Base-by-base conservation (phyloP, 2,888 invertebrate species). In the Drosophila anceps region DNA sequence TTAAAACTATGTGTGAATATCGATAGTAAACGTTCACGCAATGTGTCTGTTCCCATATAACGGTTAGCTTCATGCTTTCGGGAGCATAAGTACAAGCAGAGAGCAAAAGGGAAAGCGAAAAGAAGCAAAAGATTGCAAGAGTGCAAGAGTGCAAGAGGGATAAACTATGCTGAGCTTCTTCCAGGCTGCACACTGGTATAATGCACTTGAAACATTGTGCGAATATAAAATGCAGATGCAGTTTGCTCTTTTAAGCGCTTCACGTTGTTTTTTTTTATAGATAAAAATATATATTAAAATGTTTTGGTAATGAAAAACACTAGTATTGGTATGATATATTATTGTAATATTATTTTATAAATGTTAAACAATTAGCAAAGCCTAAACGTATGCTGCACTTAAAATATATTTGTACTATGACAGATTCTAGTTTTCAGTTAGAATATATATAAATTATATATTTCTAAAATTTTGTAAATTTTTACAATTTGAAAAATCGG, bases 151-250 rank as follows among this genome's bases (percentile, higher is more conserved):
- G 39, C 15, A 10, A 44, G 44, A 29, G 51, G 20, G 12, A 46
- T 8, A n/a, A n/a, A n/a, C 12, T 37, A 4, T 1, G 35, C 27
- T 12, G 4, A 5, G 46, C n/a, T 12, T 37, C n/a, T 48, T 33
- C 13, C 50, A 46, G 37, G n/a, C 35, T 73, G 66, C 46, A 71
- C 66, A 73, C 9, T 71, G 74, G 43, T 20, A 4, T 37, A n/a
- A 37, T 2, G 13, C 9, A 20, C 8, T 0, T 9, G 5, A 37
- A 48, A 29, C 46, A 29, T 12, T n/a, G 15, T 10, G 15, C 7
- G 20, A 59, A 48, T 37, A 4, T 20, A 0, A 29, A 48, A 6
- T n/a, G 50, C 24, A 15, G 13, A n/a, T n/a, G n/a, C n/a, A n/a
- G n/a, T n/a, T n/a, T n/a, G n/a, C n/a, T n/a, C n/a, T n/a, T n/a